phyloP scores from a whole-genome alignment of 2,888 invertebrate genomes.

The Papilio protenor region DNA sequence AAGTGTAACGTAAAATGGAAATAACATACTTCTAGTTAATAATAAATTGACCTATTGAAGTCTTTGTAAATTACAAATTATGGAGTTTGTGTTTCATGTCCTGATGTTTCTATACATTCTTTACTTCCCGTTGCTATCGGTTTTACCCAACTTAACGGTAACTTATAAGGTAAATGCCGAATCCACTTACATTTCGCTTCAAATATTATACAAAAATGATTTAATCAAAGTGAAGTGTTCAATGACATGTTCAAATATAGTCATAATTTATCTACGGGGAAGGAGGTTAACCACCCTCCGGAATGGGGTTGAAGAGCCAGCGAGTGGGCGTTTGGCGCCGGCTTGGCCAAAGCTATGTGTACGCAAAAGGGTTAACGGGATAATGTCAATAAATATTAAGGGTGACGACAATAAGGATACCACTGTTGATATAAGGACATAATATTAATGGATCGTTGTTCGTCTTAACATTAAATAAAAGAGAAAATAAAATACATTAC shows the following conservation, averaged over 20 bases:
- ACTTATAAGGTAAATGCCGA: neutral
- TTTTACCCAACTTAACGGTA: slow-evolving; percentile 5
- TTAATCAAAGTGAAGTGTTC: neutral
- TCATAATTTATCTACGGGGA: neutral
- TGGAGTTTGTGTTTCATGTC: neutral
- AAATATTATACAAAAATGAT: neutral
- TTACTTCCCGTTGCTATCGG: neutral
- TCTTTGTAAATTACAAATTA: neutral
- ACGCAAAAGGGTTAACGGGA: slow-evolving; percentile 10
- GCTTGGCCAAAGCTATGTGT: slow-evolving; percentile 3
- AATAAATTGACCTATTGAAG: neutral
- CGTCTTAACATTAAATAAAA: too few species aligned
- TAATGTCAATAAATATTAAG: neutral
- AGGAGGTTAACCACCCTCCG: neutral
- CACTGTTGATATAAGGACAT: neutral
- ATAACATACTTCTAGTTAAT: too few species aligned
- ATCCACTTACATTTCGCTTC: neutral
- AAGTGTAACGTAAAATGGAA: too few species aligned
- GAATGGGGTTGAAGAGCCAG: neutral
- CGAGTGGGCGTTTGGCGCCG: neutral
- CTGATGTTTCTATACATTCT: neutral
- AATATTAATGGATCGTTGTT: too few species aligned
- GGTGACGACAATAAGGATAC: neutral
- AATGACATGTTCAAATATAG: neutral
- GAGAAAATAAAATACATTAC: too few species aligned